Base-by-base conservation (phyloP, 2,113 vertebrate species). In the Glaucidium brasilianum region DNA sequence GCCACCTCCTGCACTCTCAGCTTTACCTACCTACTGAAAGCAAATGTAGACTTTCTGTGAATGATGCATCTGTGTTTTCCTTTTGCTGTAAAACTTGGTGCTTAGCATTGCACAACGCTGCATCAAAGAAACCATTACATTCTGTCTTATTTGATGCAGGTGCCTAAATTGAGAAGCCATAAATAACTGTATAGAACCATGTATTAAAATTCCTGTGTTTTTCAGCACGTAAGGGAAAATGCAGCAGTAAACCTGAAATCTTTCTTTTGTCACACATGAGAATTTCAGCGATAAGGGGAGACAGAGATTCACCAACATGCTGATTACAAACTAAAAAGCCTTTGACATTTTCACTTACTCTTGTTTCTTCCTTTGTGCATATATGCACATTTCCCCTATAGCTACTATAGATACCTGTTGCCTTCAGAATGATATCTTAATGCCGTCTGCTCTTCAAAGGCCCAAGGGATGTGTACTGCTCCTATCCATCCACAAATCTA, bases 391-490 rank as follows among this genome's bases (percentile, higher is more conserved):
- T 68, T 84, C 11, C 34, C 35, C 39, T 45, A 5, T 56, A 74
- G 22, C 22, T 68, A 2, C 43, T 80, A 43, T 45, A 76, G 30
- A 14, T 52, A n/a, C 1, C 68, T 0, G 0, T 47, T 67, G 63
- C 52, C 41, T 88, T 84, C 30, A 45, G 63, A 86, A 10, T 19
- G 53, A 19, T 69, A 34, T 50, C 35, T n/a, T 43, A 23, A 47
- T 12, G 21, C 35, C 19, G 17, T 30, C 56, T 84, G 72, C 68
- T 67, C 90, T 58, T 45, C 67, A 23, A 29, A 43, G 50, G 67
- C 47, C 26, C 30, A 16, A 26, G 78, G 41, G 27, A 37, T 0
- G 0, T 0, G 2, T 22, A 6, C 11, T 25, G 41, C 30, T 62
- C n/a, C 55, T 64, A 2, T 58, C 56, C 41, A 35, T 30, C 37